Conservation (phyloP, 2,113 vertebrate genomes). For the Odontesthes bonariensis region DNA sequence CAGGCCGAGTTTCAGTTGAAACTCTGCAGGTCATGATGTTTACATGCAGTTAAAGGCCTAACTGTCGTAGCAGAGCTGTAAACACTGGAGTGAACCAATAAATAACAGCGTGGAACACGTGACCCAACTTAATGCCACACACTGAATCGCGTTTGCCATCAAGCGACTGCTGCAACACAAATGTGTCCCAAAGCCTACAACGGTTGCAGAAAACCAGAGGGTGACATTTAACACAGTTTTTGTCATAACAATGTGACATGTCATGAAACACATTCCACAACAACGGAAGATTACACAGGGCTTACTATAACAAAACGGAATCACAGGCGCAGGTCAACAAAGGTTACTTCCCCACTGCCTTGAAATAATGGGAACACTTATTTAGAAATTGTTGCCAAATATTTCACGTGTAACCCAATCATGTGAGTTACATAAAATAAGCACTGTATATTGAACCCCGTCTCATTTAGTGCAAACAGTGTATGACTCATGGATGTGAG, state of each 20-base stretch:
- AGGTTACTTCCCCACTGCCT: not conserved
- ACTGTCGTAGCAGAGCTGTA: too few species aligned
- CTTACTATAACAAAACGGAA: not conserved
- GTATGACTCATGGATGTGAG: constrained; percentile 2
- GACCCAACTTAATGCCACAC: too few species aligned
- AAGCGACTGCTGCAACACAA: not conserved
- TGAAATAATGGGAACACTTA: not conserved
- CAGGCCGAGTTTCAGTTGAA: not conserved
- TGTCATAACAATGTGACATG: constrained; percentile 16
- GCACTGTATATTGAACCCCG: not conserved
- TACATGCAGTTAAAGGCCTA: too few species aligned
- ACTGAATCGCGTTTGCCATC: too few species aligned
- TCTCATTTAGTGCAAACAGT: not conserved
- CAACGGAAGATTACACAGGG: constrained; percentile 18
- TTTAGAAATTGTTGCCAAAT: constrained; percentile 9
- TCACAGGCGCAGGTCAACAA: constrained; percentile 5
- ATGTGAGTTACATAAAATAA: not conserved
- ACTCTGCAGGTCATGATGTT: not conserved
- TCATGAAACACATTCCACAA: constrained; percentile 25
- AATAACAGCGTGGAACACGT: too few species aligned
- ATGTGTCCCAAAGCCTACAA: not conserved
- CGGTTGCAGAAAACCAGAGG: not conserved
- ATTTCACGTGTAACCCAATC: not conserved
- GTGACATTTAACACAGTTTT: constrained; percentile 30
- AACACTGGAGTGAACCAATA: too few species aligned